Conservation (phyloP, 1,140 invertebrate species). For the Apis laboriosa region DNA sequence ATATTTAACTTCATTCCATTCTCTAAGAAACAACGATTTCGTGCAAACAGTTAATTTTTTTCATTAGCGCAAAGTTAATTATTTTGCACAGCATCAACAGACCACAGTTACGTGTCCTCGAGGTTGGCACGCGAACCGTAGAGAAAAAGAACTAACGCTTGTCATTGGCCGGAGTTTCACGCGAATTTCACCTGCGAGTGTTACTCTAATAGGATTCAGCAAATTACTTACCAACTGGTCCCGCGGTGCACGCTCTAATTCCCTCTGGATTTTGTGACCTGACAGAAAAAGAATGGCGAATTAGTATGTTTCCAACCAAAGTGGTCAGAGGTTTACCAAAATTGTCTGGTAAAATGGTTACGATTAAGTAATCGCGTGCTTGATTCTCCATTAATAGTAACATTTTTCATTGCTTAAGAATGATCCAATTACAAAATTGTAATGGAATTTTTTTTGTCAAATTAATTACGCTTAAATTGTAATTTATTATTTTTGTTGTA, state of each 20-base stretch:
- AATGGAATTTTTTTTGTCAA: background rate
- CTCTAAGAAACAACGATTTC: background rate
- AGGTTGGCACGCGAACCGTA: conserved; percentile 20
- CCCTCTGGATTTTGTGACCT: conserved; percentile 41
- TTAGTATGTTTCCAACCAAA: background rate
- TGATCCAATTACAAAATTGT: background rate
- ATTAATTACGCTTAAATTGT: background rate
- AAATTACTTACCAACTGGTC: conserved; percentile 58
- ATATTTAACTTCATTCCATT: too few relatives aligned
- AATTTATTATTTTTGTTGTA: too few relatives aligned
- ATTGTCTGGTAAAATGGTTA: background rate
- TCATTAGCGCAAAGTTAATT: conserved; percentile 37
- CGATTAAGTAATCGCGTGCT: background rate
- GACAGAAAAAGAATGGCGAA: conserved; percentile 18
- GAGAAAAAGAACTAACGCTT: background rate
- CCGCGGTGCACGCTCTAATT: conserved; percentile 35
- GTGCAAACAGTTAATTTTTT: background rate
- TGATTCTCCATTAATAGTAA: background rate
- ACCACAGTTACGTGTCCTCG: conserved; percentile 47
- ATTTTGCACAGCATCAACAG: conserved; percentile 25
- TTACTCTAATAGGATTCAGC: conserved; percentile 47
- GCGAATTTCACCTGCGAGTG: conserved; percentile 46
- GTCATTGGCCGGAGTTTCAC: conserved; percentile 36
- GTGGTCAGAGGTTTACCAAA: background rate
- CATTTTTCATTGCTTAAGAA: background rate